These are phyloP conservation scores for Melieria crassipennis DNA, from an alignment of 2,888 invertebrate species.

Conservation along the genomic window DNA sequence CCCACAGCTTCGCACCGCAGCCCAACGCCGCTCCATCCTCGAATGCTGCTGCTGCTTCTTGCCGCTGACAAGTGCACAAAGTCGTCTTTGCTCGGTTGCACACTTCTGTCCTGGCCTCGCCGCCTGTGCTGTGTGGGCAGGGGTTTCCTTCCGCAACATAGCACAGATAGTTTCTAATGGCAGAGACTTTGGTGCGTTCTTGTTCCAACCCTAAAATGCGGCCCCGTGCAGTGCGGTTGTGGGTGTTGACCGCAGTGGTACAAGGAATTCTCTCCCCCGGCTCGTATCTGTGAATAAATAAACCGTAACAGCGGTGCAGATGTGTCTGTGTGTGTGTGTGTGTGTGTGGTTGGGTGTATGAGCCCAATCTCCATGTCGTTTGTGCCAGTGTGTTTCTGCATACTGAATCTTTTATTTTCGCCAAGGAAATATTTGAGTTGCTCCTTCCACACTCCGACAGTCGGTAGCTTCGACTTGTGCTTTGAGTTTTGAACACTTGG, in stretches of 20 bases:
- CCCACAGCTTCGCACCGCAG: too few relatives aligned
- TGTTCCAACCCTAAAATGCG: slow-evolving; percentile 4
- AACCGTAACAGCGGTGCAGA: neutral
- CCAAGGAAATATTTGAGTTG: slow-evolving; percentile 54
- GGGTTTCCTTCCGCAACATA: slow-evolving; percentile 52
- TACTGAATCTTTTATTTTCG: slow-evolving; percentile 57
- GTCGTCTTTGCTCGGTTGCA: slow-evolving; percentile 49
- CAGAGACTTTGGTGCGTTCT: slow-evolving; percentile 22
- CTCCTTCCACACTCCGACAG: slow-evolving; percentile 18
- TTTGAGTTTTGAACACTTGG: slow-evolving; percentile 5
- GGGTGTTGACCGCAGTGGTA: slow-evolving; percentile 50
- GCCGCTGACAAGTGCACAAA: slow-evolving; percentile 43
- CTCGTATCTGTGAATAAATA: slow-evolving; percentile 1
- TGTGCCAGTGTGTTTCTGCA: slow-evolving; percentile 43
- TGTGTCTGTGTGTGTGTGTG: slow-evolving; percentile 7
- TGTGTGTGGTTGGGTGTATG: slow-evolving; percentile 11
- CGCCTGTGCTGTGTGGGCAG: neutral
- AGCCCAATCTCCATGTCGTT: slow-evolving; percentile 9
- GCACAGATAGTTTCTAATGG: slow-evolving; percentile 56
- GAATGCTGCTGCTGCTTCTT: slow-evolving; percentile 50
- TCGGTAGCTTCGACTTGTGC: too few relatives aligned
- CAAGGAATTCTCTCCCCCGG: slow-evolving; percentile 1
- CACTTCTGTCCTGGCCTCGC: neutral
- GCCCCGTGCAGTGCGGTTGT: slow-evolving; percentile 37
- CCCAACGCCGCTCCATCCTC: slow-evolving; percentile 38